Base-by-base conservation (phyloP, 2,888 invertebrate species). In the Noctua comes region DNA sequence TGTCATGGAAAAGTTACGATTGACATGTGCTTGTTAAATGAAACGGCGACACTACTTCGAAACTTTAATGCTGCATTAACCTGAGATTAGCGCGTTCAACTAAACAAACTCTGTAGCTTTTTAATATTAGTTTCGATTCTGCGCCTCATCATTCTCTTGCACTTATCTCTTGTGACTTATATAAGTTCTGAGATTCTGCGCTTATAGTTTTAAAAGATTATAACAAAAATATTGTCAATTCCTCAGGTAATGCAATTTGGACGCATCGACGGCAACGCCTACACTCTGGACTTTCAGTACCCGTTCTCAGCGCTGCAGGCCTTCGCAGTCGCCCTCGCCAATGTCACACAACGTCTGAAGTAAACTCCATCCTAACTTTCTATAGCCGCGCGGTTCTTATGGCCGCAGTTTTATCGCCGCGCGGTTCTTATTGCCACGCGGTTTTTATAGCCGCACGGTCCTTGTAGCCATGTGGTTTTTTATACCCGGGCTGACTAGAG, bases 241-340 rank as follows among this genome's bases (percentile, higher is more conserved):
- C 7, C n/a, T 43, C 95, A 99, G 99, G 99, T 99, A 82, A 99
- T 99, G 99, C 99, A 99, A 96, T 99, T 99, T 96, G 99, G 99
- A 21, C 98, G 99, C 82, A 99, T 99, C 91, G 99, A 99, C 96
- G 99, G 99, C 90, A 99, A 99, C 95, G 99, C 99, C 68, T 99
- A 99, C 97, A 99, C 99, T 0, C 97, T 99, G 92, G 99, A 99
- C 97, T 99, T 99, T 97, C 99, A 99, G 95, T 99, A 99, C 96
- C 99, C 99, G 51, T 99, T 99, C 97, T 99, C 99, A 79, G 99
- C 99, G 88, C 97, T 99, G 84, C 99, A 99, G 97, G 99, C 99
- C 79, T 99, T 99, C 97, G 99, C 99, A 76, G 99, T 99, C 81
- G 99, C 99, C 85, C 97, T 99, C 92, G 99, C 99, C 87, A 99